Evolutionary conservation across 2,888 invertebrate species (phyloP).

Genomic region (Criorhina ranunculi): DNA sequence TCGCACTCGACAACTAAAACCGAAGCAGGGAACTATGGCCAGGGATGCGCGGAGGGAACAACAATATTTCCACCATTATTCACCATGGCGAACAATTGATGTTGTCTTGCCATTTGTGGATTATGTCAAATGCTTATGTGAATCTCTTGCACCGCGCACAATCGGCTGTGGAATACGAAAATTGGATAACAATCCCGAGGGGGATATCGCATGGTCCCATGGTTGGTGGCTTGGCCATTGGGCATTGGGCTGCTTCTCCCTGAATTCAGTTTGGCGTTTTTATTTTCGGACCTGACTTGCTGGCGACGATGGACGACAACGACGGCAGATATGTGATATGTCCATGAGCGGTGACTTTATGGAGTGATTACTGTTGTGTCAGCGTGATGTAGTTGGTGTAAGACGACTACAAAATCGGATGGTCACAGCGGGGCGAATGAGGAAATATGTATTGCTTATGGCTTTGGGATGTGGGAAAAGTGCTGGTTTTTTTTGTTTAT

Average conservation of each 20-base stretch:
- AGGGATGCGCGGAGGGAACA: constrained; percentile 9
- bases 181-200: constrained; percentile 70
- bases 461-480: constrained; percentile 65
- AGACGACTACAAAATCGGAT: constrained; percentile 24
- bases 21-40: not conserved
- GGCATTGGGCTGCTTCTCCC: constrained; percentile 21
- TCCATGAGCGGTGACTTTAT: constrained; percentile 72
- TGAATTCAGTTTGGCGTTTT: constrained; percentile 53
- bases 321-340: constrained; percentile 50
- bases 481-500: constrained; percentile 28
- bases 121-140: constrained; percentile 70
- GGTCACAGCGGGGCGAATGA: constrained; percentile 37
- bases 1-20: constrained; percentile 44
- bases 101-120: constrained; percentile 72
- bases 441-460: constrained; percentile 60
- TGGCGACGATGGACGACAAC: constrained; percentile 26
- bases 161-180: constrained; percentile 59
- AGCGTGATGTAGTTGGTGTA: constrained; percentile 74
- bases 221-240: constrained; percentile 8
- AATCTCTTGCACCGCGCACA: constrained; percentile 26
- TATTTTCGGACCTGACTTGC: constrained; percentile 21
- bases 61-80: constrained; percentile 51
- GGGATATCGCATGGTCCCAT: constrained; percentile 37
- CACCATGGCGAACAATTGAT: constrained; percentile 69
- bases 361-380: constrained; percentile 75